Conservation (phyloP, 2,888 invertebrate species). For the Sthenelais limicola region DNA sequence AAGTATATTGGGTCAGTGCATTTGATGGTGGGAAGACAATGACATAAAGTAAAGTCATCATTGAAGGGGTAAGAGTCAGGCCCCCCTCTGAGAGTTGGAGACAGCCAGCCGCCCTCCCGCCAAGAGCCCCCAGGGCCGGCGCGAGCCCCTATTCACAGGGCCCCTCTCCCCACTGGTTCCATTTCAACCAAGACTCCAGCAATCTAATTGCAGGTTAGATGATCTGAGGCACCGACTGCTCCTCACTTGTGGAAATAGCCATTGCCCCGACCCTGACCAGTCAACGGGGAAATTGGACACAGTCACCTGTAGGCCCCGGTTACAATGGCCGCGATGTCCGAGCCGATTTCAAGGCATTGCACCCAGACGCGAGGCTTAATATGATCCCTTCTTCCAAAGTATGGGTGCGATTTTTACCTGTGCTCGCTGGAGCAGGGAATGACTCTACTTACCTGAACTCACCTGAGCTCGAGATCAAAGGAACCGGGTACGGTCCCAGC, state of each 20-base stretch:
- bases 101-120: neutral
- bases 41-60: neutral
- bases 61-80: no score
- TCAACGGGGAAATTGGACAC: no score
- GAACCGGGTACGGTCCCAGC: neutral
- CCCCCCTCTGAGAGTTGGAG: neutral
- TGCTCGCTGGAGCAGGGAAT: neutral
- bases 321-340: no score
- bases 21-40: no score
- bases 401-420: neutral
- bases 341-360: no score
- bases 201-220: neutral
- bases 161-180: neutral
- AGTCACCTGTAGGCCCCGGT: no score
- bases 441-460: neutral
- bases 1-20: no score
- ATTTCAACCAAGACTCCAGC: neutral
- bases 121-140: neutral
- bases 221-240: neutral
- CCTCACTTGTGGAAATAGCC: no score
- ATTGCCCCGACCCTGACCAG: no score
- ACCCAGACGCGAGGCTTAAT: neutral
- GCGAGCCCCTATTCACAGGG: neutral
- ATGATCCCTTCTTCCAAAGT: neutral
- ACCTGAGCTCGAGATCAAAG: conserved; percentile 1